Percentiles rank a stretch among this genome's conserved stretches.
These are phyloP conservation scores for Zootoca vivipara DNA, from an alignment of 2,113 vertebrate genomes.

Conservation along the genomic window DNA sequence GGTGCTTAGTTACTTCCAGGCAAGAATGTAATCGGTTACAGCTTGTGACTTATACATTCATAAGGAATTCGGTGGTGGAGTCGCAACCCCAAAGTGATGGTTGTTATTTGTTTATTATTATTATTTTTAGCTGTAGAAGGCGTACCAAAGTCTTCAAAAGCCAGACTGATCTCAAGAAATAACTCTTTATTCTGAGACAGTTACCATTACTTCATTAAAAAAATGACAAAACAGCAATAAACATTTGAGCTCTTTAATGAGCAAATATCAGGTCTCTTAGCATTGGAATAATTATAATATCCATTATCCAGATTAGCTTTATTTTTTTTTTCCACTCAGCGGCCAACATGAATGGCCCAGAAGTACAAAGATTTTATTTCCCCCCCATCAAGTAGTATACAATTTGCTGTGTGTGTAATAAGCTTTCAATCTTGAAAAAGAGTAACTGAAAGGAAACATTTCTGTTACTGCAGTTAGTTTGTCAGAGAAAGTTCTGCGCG, in stretches of 20 bases:
- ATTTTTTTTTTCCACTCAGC: conserved; percentile 86
- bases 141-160: conserved; percentile 72
- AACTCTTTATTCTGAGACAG: conserved; percentile 76
- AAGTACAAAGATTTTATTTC: conserved; percentile 85
- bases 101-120: too few species aligned
- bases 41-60: neutral
- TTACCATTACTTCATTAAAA: conserved; percentile 75
- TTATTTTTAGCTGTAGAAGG: conserved; percentile 60
- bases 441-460: conserved; percentile 89
- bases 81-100: conserved; percentile 29
- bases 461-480: conserved; percentile 90
- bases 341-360: conserved; percentile 77
- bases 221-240: conserved; percentile 87
- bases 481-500: conserved; percentile 87
- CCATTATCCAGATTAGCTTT: conserved; percentile 85
- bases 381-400: conserved; percentile 86
- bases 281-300: conserved; percentile 84
- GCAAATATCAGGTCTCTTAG: conserved; percentile 84
- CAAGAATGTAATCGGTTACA: neutral
- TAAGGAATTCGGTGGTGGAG: conserved; percentile 16
- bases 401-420: conserved; percentile 85
- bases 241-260: conserved; percentile 89
- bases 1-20: neutral
- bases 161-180: conserved; percentile 74
- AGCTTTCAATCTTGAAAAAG: conserved; percentile 87